A percentile compares a stretch with the other conserved stretches of the same genome.
Conservation (phyloP, 2,797 vertebrate genomes). For the Smutsia gigantea region DNA sequence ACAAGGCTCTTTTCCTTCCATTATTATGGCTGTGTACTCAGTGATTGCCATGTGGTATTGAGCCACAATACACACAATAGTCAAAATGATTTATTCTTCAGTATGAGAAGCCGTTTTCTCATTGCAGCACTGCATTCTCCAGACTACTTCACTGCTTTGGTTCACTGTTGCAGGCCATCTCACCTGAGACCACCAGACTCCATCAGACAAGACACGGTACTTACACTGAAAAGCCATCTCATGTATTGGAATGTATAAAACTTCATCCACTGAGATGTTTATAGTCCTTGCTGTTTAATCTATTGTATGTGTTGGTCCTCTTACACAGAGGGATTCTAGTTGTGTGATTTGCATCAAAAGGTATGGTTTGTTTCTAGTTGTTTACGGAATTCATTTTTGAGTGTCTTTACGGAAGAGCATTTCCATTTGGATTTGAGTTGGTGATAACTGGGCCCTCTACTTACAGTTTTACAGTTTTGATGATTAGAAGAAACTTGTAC, state of each 20-base stretch:
- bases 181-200: neutral
- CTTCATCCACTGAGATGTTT: no score
- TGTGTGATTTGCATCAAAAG: neutral
- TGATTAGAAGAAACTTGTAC: neutral
- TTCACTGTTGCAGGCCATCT: neutral
- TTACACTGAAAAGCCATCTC: neutral
- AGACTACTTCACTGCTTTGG: fast-evolving
- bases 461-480: neutral
- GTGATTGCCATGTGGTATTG: neutral
- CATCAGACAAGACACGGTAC: fast-evolving
- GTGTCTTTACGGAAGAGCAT: neutral
- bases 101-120: neutral
- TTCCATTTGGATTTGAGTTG: neutral
- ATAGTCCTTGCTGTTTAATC: neutral
- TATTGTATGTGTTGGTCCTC: neutral
- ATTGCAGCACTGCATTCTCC: neutral
- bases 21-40: fast-evolving
- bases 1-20: fast-evolving
- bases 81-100: neutral
- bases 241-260: fast-evolving
- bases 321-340: neutral
- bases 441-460: neutral
- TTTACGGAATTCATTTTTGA: neutral
- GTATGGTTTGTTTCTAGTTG: neutral
- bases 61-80: neutral